Evolutionary conservation across 2,888 invertebrate genomes (phyloP).

Genomic region (Fissipunctia ypsillon): DNA sequence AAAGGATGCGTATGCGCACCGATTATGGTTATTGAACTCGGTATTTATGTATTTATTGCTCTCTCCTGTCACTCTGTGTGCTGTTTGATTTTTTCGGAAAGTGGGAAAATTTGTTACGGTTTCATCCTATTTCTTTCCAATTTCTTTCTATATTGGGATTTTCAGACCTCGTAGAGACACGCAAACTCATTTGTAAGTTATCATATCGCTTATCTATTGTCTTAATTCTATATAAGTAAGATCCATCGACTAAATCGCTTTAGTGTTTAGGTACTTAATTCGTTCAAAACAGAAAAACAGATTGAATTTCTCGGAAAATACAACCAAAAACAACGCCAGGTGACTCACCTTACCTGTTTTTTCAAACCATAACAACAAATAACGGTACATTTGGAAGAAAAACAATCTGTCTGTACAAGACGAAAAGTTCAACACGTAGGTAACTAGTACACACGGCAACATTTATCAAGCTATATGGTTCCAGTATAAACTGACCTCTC

Average conservation of each 20-base stretch:
- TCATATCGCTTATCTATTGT: neutral
- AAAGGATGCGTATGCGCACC: constrained; percentile 66
- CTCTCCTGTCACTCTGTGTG: constrained; percentile 40
- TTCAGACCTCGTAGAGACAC: neutral
- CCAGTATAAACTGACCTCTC: no score
- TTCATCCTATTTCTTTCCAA: no score
- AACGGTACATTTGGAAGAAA: constrained; percentile 4
- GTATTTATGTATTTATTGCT: constrained; percentile 39
- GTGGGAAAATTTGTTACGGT: no score
- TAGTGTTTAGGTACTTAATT: neutral
- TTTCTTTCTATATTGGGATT: no score
- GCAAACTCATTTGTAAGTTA: neutral
- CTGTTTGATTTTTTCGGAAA: neutral
- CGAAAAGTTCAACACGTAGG: constrained; percentile 6
- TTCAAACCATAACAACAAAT: constrained; percentile 6
- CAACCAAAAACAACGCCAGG: neutral
- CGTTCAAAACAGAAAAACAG: neutral
- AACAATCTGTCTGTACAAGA: constrained; percentile 15
- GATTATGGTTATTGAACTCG: constrained; percentile 64
- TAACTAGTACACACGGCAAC: no score
- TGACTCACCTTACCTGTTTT: constrained; percentile 13
- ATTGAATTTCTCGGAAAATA: neutral
- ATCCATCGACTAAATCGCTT: neutral
- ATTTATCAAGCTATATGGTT: no score
- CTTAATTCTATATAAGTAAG: neutral